phyloP scores from a whole-genome alignment of 2,797 vertebrate genomes.

The Tokudaia muenninki region DNA sequence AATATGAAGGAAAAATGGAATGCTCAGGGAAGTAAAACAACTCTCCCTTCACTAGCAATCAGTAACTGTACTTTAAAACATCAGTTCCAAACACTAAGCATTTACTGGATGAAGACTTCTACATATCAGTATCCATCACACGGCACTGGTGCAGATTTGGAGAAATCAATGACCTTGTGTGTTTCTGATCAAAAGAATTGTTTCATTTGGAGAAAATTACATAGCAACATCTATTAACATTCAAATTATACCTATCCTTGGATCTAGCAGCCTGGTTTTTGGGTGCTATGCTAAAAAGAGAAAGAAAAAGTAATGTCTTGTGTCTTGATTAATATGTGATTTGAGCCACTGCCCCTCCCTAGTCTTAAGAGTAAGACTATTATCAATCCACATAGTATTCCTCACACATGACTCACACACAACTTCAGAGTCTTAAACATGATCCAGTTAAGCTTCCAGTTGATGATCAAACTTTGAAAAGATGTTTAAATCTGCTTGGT shows the following conservation, averaged over 20 bases:
- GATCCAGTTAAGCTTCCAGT: background rate
- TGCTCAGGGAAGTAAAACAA: constrained; percentile 28
- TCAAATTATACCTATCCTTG: constrained; percentile 10
- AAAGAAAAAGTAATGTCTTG: background rate
- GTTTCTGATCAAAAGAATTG: background rate
- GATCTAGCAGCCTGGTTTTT: background rate
- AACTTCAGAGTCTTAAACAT: background rate
- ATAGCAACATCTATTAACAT: background rate
- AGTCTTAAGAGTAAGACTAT: background rate
- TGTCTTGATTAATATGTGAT: background rate
- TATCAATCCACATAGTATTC: background rate
- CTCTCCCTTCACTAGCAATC: background rate
- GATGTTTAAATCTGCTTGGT: background rate
- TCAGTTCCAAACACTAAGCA: background rate
- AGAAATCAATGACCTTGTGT: constrained; percentile 37
- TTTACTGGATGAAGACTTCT: background rate
- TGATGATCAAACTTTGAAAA: constrained; percentile 12
- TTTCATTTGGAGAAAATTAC: constrained; percentile 60
- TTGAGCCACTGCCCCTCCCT: background rate
- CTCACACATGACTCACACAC: background rate
- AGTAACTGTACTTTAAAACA: constrained; percentile 16
- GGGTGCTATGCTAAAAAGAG: constrained; percentile 13
- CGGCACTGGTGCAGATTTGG: background rate
- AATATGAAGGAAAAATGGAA: constrained; percentile 14
- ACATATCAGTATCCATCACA: background rate